Base-by-base conservation (phyloP, 2,113 vertebrate genomes). In the Rhea americana region DNA sequence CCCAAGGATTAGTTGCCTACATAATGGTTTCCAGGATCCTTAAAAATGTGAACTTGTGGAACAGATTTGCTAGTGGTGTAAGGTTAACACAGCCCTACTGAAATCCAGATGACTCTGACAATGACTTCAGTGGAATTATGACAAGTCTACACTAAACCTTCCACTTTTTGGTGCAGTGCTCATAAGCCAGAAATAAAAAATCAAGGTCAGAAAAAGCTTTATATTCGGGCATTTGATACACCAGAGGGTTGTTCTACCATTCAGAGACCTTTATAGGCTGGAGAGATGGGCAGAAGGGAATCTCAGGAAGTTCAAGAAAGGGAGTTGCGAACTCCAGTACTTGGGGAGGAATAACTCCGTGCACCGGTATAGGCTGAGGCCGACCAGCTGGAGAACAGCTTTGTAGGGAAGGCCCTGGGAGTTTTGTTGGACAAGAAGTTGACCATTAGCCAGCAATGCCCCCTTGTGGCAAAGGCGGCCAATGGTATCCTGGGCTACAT, bases 1-100 rank as follows among this genome's bases (percentile, higher is more conserved):
- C 88, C 73, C 48, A 43, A 84, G 92, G 88, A 83, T 95, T 93
- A 83, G 82, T 90, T 65, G 71, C 83, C 92, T 93, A 70, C 68
- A 55, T 67, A 89, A 82, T 39, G 50, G 80, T 68, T 90, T 78
- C 61, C 83, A 84, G 65, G 35, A 28, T 63, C 83, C 73, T 88
- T 88, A 65, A 65, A 88, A 78, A 81, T 28, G 51, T 14, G 63
- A 93, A 88, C 61, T 43, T 72, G 56, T 74, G 88, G 65, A 81
- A 51, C 28, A 94, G 56, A 63, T 91, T 81, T 83, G 47, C 43
- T 90, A 0, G 37, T 81, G 47, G 26, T 61, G 21, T 78, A 72
- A 73, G 43, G 85, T 81, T 88, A 74, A 55, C 43, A 35, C 9
- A 71, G 80, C 65, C 86, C 41, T 13, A 85, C 48, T 56, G 58